Evolutionary conservation across 2,797 vertebrate genomes (phyloP).

Genomic region (Typhlichthys subterraneus): DNA sequence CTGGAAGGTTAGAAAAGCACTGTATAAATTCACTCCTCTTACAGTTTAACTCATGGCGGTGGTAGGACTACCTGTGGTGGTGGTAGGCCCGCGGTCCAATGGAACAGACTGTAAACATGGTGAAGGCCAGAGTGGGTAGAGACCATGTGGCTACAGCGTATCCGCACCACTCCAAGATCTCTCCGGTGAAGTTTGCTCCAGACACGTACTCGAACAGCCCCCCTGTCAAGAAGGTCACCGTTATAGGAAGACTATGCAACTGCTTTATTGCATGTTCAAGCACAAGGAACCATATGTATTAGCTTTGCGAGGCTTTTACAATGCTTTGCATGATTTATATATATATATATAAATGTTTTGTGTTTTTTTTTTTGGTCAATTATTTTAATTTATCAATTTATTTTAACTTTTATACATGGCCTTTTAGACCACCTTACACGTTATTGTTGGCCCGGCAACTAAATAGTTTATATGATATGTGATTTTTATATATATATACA

Average conservation of each 20-base stretch:
- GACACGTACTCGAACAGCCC: conserved; percentile 90
- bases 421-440: too few species aligned
- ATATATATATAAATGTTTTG: too few species aligned
- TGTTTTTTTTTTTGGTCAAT: too few species aligned
- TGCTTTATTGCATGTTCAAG: neutral
- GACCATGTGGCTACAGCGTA: conserved; percentile 87
- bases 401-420: too few species aligned
- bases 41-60: too few species aligned
- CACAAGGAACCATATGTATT: neutral
- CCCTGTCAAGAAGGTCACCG: conserved; percentile 67
- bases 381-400: too few species aligned
- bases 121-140: conserved; percentile 83
- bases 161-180: conserved; percentile 92
- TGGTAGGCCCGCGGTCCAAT: conserved; percentile 86
- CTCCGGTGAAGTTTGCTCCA: conserved; percentile 90
- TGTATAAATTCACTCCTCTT: too few species aligned
- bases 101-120: conserved; percentile 85
- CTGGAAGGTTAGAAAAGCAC: too few species aligned
- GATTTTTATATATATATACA: too few species aligned
- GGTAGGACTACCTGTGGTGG: conserved; percentile 78
- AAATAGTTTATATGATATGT: too few species aligned
- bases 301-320: neutral
- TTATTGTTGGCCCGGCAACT: too few species aligned
- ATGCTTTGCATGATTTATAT: too few species aligned
- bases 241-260: neutral